Evolutionary conservation across 2,888 invertebrate species (phyloP), one percentile per base, ranked within the genome.

Genomic region (Amblyjoppa fuscipennis): DNA sequence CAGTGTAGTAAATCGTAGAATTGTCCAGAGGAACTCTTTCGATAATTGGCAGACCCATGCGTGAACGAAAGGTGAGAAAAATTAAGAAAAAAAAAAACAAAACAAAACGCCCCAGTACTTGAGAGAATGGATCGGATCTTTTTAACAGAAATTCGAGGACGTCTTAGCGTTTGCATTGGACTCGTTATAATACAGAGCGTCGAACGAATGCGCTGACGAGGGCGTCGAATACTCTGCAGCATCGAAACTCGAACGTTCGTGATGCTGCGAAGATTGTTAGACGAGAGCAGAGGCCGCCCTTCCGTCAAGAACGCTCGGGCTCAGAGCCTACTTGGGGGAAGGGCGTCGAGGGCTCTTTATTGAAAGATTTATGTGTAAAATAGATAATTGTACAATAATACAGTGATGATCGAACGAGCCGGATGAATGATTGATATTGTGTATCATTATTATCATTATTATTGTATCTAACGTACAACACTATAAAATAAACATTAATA

Each of bases 311-410:
- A 81, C 66, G 81, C 66, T 79, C 68, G 66, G 69, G 74, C 41
- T 64, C 38, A 9, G 31, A 31, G 53, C 53, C 75, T 74, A 82
- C 80, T 83, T 79, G 77, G 74, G 51, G 83, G 45, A 59, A 51
- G 68, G 77, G 81, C 79, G 83, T 83, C 78, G 38, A 69, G 56
- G 59, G 9, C 78, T 85, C 90, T 92, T 91, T 85, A 88, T 85
- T 92, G 87, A 93, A 93, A 93, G 92, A 92, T 93, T 92, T 92
- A 93, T 93, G 91, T 93, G 92, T 92, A 91, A 92, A 88, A 92
- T 91, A 91, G 87, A 88, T 90, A 91, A 92, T 91, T 93, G 93
- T 93, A 93, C 91, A 93, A 85, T 93, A 92, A 92, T 90, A 88
- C 91, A 91, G 90, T 91, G 90, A 91, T 89, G 89, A 92, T 91